Evolutionary conservation across 2,113 vertebrate genomes (phyloP).

Genomic region (Plestiodon gilberti): DNA sequence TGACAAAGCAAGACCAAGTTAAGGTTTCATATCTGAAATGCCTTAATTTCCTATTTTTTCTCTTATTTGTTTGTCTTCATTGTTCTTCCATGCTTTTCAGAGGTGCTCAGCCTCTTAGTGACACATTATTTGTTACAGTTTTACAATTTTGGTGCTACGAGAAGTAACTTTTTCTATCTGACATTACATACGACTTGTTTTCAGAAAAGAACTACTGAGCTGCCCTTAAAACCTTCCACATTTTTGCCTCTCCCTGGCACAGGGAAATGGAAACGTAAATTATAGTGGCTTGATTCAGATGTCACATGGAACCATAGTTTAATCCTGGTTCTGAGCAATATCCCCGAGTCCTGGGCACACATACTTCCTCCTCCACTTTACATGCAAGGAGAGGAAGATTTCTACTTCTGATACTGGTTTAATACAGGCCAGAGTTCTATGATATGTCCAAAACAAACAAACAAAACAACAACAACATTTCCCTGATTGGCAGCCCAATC

Average conservation of each 20-base stretch:
- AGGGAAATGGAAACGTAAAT: neutral
- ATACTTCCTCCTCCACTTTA: no score
- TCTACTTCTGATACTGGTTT: no score
- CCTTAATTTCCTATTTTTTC: neutral
- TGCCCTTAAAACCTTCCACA: neutral
- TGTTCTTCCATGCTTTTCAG: neutral
- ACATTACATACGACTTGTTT: neutral
- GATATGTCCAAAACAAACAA: no score
- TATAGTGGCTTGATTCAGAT: no score
- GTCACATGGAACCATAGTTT: no score
- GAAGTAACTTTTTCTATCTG: neutral
- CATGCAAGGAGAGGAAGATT: no score
- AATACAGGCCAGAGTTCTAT: no score
- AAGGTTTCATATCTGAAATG: neutral
- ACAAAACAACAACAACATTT: no score
- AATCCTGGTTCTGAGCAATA: no score
- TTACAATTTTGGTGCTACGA: neutral
- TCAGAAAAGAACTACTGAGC: neutral
- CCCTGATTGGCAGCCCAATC: no score
- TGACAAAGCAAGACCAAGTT: conserved; percentile 10
- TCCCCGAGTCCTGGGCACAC: no score
- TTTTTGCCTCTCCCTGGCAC: neutral
- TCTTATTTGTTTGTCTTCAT: neutral
- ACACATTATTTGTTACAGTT: neutral
- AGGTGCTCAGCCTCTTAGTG: neutral